Evolutionary conservation across 2,888 invertebrate species (phyloP), one percentile per base, ranked within the genome.

Genomic region (Parthenolecanium corni): DNA sequence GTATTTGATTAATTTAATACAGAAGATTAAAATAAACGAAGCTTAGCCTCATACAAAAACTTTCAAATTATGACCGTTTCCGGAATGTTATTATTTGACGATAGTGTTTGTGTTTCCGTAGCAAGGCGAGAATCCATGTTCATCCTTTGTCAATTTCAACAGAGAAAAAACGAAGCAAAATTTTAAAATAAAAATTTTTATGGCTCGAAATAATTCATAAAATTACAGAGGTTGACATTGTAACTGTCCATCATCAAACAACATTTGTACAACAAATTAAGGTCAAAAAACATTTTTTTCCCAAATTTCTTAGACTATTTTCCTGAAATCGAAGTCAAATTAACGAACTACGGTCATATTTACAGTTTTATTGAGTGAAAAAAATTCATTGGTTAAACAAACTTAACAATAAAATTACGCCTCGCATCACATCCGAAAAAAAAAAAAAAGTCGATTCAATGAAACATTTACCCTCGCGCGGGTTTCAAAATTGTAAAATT

Each of bases 311-410:
- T 42, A 42, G 4, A 14, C 44, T 42, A 42, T 42, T 42, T 18
- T 42, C 44, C 44, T 16, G 44, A 42, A 42, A 42, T 42, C 14
- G 44, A 9, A 9, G 14, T 42, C 14, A 42, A 14, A 42, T 42
- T 42, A 42, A 42, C 31, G 14, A 42, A 42, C 44, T 42, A 42
- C 44, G 3, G n/a, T 9, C 4, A 42, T 42, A 42, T 42, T 42
- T 42, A 42, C 44, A 42, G 6, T 18, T 42, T 42, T 16, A 42
- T 42, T 42, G 61, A 20, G 20, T 11, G 52, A 44, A 23, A 25
- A n/a, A 46, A 52, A 52, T 23, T 42, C 14, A 5, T 46, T 56
- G 46, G 56, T 56, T 44, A 56, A 56, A 56, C 56, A 56, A 56
- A 56, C 42, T 56, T 46, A 56, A 56, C 56, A 56, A 56, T 56